Base-by-base conservation (phyloP, 2,797 vertebrate genomes). In the Echeneis naucrates region DNA sequence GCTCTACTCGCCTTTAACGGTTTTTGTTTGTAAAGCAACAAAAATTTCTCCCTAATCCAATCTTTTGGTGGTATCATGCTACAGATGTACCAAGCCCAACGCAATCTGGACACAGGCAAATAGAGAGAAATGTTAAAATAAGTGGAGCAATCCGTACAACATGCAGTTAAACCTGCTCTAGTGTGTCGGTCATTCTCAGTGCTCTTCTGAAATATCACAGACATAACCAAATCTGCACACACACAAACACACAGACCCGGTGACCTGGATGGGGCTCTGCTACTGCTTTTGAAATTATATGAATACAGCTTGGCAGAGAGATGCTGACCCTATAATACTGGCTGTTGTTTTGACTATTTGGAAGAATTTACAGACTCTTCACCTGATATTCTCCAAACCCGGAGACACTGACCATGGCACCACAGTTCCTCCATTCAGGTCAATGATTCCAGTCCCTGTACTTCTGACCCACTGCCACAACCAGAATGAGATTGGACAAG, bases 11-110 rank as follows among this genome's bases (percentile, higher is more conserved):
- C 67, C 72, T 77, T 77, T 89, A 86, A 88, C 88, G 75, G 44
- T 71, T 85, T n/a, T 85, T 86, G 82, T 90, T 78, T 80, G 27
- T 79, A 91, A 87, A 17, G 68, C 75, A 85, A 79, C 62, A 85
- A 64, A 80, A 68, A 80, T 75, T 87, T 74, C 69, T 40, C 74
- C 65, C 30, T 89, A 90, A 90, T 89, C 83, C 78, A 21, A 16
- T 35, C 77, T 87, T 87, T 82, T 80, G 83, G 63, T 72, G 72
- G 85, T 87, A 84, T 83, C 70, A 82, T 86, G 81, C 54, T 23
- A 56, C 76, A 83, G 69, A 78, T 79, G 70, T 59, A 65, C 65
- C 40, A 44, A 35, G 56, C 56, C 21, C 9, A 8, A 50, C 21
- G 56, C 90, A 90, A 90, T 91, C 83, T 91, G 82, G 27, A 76